A percentile compares a stretch with the other conserved stretches of the same genome.
phyloP scores from a whole-genome alignment of 2,888 invertebrate species.

The Synanthedon andrenaeformis region DNA sequence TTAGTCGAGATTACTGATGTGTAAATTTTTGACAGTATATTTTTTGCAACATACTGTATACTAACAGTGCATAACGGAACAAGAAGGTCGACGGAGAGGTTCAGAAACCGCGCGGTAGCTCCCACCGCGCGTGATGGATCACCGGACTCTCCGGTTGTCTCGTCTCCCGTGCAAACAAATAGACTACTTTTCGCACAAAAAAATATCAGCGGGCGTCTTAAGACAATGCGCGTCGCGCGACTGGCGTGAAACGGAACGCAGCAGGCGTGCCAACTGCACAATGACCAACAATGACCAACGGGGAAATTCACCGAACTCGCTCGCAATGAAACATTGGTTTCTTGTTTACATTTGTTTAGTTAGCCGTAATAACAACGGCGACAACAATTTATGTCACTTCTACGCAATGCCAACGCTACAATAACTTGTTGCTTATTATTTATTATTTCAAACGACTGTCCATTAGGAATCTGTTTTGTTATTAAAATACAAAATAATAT shows the following conservation, averaged over 20 bases:
- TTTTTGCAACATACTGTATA: not conserved
- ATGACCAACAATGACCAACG: not conserved
- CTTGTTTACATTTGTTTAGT: conserved; percentile 18
- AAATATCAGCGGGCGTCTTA: conserved; percentile 30
- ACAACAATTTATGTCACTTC: conserved; percentile 31
- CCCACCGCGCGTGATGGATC: conserved; percentile 42
- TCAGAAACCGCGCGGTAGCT: conserved; percentile 52
- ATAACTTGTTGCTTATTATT: conserved; percentile 13
- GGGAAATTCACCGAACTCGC: conserved; percentile 22
- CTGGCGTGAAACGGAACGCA: conserved; percentile 18
- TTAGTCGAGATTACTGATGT: no score
- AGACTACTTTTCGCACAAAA: conserved; percentile 5
- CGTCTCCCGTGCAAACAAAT: conserved; percentile 4
- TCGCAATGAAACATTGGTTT: conserved; percentile 1
- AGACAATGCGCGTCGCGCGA: conserved; percentile 28
- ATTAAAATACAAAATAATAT: conserved; percentile 9
- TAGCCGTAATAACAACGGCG: conserved; percentile 17
- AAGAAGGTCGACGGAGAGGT: conserved; percentile 2
- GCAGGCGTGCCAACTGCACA: not conserved
- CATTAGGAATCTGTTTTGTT: conserved; percentile 19
- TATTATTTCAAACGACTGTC: conserved; percentile 9
- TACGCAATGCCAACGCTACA: conserved; percentile 17
- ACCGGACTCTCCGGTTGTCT: conserved; percentile 9
- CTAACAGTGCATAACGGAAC: conserved; percentile 16
- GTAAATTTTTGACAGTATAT: no score